Base-by-base conservation (phyloP, 1,140 invertebrate species). In the Sycobia sp. region DNA sequence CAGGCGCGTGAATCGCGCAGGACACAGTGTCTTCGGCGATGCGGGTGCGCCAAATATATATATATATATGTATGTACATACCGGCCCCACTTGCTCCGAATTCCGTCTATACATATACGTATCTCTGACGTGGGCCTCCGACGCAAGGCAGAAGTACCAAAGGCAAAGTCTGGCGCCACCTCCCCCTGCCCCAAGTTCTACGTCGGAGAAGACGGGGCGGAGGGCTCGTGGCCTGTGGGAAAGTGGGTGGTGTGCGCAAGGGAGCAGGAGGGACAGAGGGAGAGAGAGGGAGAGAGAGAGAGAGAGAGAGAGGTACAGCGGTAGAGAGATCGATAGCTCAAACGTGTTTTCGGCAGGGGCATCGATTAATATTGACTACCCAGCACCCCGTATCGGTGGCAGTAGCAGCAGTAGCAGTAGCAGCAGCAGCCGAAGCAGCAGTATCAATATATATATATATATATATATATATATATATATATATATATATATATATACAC, bases 241-340 rank as follows among this genome's bases (percentile, higher is more conserved):
- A n/a, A n/a, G n/a, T n/a, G n/a, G 56, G 4, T 18, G 50, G 62
- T 36, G 44, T 49, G 56, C 54, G n/a, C n/a, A n/a, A n/a, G n/a
- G n/a, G n/a, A n/a, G n/a, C n/a, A n/a, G n/a, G n/a, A n/a, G n/a
- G n/a, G n/a, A n/a, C n/a, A n/a, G n/a, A n/a, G n/a, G n/a, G n/a
- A n/a, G n/a, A n/a, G n/a, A n/a, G n/a, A n/a, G n/a, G n/a, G n/a
- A n/a, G n/a, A n/a, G n/a, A n/a, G n/a, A n/a, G n/a, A n/a, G n/a
- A n/a, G n/a, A n/a, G n/a, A n/a, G n/a, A n/a, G n/a, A n/a, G n/a
- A n/a, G n/a, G n/a, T n/a, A n/a, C n/a, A n/a, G n/a, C n/a, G n/a
- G n/a, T n/a, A n/a, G 49, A 53, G 66, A 71, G 72, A 72, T 71
- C 72, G 71, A 73, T 73, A 67, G 72, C 64, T 71, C 68, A 65